Percentiles rank a stretch among this genome's conserved stretches.
These are phyloP conservation scores for Talpa occidentalis DNA, from an alignment of 2,113 vertebrate species.

Conservation along the genomic window DNA sequence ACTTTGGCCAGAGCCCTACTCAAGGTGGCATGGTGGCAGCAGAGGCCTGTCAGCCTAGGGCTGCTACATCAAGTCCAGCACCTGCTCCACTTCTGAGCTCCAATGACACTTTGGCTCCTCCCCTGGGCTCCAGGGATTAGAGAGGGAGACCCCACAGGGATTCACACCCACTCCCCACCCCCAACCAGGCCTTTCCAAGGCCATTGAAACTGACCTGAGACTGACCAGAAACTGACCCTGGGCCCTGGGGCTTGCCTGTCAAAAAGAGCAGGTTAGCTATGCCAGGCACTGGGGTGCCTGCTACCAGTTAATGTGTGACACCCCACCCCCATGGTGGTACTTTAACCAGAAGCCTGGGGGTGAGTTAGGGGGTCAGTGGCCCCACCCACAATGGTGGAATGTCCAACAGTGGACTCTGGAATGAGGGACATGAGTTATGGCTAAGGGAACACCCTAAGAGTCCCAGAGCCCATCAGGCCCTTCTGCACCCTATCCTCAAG, in stretches of 20 bases:
- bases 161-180: neutral
- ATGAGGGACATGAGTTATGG: neutral
- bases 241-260: constrained; percentile 16
- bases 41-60: neutral
- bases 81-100: neutral
- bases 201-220: constrained; percentile 69
- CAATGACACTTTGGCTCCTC: neutral
- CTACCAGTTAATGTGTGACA: constrained; percentile 72
- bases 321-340: constrained; percentile 33
- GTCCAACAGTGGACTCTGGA: neutral
- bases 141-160: neutral
- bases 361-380: neutral
- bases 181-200: neutral
- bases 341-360: constrained; percentile 69
- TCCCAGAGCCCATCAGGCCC: neutral
- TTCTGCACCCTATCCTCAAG: neutral
- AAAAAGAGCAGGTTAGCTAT: neutral
- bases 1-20: constrained; percentile 48
- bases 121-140: neutral
- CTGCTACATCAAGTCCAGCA: no score
- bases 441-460: neutral
- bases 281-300: neutral
- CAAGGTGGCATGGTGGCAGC: neutral
- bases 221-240: constrained; percentile 62
- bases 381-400: constrained; percentile 30